phyloP scores from a whole-genome alignment of 2,888 invertebrate genomes.

The Dasysyrphus albostriatus region DNA sequence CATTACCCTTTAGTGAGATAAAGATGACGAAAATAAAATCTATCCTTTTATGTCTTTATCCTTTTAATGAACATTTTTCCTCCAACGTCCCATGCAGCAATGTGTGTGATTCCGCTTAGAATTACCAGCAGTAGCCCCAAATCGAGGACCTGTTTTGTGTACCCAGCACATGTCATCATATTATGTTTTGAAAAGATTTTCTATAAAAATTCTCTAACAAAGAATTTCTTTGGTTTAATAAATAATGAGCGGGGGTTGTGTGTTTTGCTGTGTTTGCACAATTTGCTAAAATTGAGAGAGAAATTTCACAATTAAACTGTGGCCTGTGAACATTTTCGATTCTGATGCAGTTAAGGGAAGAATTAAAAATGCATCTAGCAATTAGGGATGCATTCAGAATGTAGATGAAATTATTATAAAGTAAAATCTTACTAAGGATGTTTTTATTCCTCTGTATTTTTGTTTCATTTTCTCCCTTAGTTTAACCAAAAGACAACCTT shows the following conservation, averaged over 20 bases:
- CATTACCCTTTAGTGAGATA: slow-evolving; percentile 80
- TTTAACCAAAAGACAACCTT: slow-evolving; percentile 85
- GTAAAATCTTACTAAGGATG: slow-evolving; percentile 25
- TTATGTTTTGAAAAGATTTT: slow-evolving; percentile 74
- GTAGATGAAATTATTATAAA: slow-evolving; percentile 63
- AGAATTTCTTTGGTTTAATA: slow-evolving; percentile 74
- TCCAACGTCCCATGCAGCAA: slow-evolving; percentile 38
- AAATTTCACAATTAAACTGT: slow-evolving; percentile 76
- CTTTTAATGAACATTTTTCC: slow-evolving; percentile 76
- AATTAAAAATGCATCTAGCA: slow-evolving; percentile 77
- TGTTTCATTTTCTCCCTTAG: slow-evolving; percentile 82
- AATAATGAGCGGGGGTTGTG: slow-evolving; percentile 63
- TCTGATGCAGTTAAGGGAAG: slow-evolving; percentile 72
- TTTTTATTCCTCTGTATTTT: slow-evolving; percentile 12
- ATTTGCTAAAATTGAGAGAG: slow-evolving; percentile 75
- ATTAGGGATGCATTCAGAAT: slow-evolving; percentile 73
- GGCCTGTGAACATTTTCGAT: slow-evolving; percentile 67
- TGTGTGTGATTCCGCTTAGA: slow-evolving; percentile 74
- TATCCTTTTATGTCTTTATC: slow-evolving; percentile 76
- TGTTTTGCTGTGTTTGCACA: slow-evolving; percentile 60
- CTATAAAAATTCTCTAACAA: slow-evolving; percentile 73
- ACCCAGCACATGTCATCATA: slow-evolving; percentile 73
- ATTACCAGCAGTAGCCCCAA: slow-evolving; percentile 76
- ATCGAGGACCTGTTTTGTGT: slow-evolving; percentile 67
- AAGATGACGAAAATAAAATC: slow-evolving; percentile 74